These are phyloP conservation scores for Callionymus lyra DNA, from an alignment of 2,113 vertebrate species.

Conservation along the genomic window DNA sequence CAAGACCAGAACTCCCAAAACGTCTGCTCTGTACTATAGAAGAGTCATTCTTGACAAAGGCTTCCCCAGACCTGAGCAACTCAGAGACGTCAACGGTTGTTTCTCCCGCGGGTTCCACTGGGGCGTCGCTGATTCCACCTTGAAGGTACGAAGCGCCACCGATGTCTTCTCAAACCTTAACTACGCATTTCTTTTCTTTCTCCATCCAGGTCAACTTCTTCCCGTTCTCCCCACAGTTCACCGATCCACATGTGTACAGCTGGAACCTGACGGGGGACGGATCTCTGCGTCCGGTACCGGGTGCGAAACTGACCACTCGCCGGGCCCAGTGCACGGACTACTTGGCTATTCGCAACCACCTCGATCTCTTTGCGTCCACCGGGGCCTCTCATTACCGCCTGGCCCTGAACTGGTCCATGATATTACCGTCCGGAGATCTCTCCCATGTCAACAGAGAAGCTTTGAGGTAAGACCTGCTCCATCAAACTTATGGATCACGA, in stretches of 20 bases:
- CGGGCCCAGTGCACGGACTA: conserved; percentile 83
- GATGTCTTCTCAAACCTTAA: too few relatives aligned
- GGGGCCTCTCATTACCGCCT: conserved; percentile 84
- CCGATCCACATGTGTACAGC: conserved; percentile 78
- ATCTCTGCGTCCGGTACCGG: conserved; percentile 68
- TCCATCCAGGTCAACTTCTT: conserved; percentile 70
- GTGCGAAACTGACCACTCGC: conserved; percentile 74
- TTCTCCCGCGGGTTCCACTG: conserved; percentile 91
- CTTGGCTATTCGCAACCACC: conserved; percentile 74
- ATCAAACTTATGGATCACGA: too few relatives aligned
- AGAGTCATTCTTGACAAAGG: conserved; percentile 76
- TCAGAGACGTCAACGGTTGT: conserved; percentile 53
- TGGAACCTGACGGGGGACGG: conserved; percentile 88
- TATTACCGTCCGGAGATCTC: conserved; percentile 77
- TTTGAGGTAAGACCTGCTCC: conserved; percentile 55
- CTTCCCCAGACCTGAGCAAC: conserved; percentile 64
- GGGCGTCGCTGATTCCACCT: conserved; percentile 82
- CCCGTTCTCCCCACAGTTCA: conserved; percentile 87
- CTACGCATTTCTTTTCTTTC: conserved; percentile 2
- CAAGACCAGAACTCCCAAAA: conserved; percentile 78
- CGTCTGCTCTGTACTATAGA: conserved; percentile 81
- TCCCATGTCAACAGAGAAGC: conserved; percentile 69
- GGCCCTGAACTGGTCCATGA: conserved; percentile 85
- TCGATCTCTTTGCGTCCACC: conserved; percentile 71
- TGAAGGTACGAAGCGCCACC: conserved; percentile 70